Evolutionary conservation across 2,797 vertebrate genomes (phyloP).

Genomic region (Enteromius radiatus): DNA sequence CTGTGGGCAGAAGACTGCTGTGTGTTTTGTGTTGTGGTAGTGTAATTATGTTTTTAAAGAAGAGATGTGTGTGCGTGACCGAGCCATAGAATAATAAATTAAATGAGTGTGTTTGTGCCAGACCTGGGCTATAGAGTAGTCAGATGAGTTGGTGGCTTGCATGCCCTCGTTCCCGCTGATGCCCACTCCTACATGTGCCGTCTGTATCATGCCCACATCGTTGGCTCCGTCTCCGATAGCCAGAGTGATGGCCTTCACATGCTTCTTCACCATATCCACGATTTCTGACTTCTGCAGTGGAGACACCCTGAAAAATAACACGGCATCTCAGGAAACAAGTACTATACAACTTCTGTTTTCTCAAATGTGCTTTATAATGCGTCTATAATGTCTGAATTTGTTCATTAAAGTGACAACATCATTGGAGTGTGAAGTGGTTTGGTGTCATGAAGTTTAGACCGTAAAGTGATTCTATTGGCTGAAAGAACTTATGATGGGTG

Average conservation of each 20-base stretch:
- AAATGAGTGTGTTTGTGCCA: conserved; percentile 25
- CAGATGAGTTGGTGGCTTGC: conserved; percentile 98
- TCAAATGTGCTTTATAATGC: not conserved
- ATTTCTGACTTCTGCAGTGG: conserved; percentile 99
- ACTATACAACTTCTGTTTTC: not conserved
- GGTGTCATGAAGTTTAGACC: not conserved
- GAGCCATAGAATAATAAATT: conserved; percentile 14
- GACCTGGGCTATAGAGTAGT: conserved; percentile 98
- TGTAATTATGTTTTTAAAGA: conserved; percentile 46
- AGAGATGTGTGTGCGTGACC: conserved; percentile 24
- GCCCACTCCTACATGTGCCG: conserved; percentile 95
- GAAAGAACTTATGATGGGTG: not conserved
- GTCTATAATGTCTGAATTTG: not conserved
- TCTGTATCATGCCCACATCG: conserved; percentile 99
- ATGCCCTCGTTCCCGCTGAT: conserved; percentile 99
- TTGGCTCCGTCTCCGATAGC: conserved; percentile 98
- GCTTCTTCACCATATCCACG: conserved; percentile 98
- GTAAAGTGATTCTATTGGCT: not conserved
- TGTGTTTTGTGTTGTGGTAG: conserved; percentile 50
- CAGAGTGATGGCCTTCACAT: conserved; percentile 96
- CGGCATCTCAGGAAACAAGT: not conserved
- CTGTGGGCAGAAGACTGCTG: conserved; percentile 51
- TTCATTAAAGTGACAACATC: not conserved
- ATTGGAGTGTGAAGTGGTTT: not conserved
- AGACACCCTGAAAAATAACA: conserved; percentile 85